Base-by-base conservation (phyloP, 2,113 vertebrate species). In the Stigmatopora nigra region DNA sequence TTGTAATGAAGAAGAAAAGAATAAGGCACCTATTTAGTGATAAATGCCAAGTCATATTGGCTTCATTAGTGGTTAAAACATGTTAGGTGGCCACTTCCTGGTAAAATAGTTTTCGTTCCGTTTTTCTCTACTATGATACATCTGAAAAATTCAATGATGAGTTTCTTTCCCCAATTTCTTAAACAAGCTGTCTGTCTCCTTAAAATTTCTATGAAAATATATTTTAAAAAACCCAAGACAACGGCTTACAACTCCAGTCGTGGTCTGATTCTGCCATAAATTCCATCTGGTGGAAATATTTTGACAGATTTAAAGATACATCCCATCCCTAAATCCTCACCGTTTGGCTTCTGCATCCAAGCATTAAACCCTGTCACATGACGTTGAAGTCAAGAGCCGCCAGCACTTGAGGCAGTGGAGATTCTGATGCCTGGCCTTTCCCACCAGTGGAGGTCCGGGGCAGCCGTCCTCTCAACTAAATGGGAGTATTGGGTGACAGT, bases 221-320 rank as follows among this genome's bases (percentile, higher is more conserved):
- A 31, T 31, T 31, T 31, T 2, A 31, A 31, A 31, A 41, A 41
- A 41, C 38, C 5, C 38, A 10, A 8, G 88, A 88, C 84, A 84
- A 76, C 73, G 82, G 86, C 78, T 79, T 88, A 87, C 87, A 81
- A 74, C 82, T 79, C 78, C 72, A 73, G 74, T 73, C 74, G 71
- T 76, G 69, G 75, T 81, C 81, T 86, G 84, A 84, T 83, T 82
- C 80, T 69, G 79, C 78, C 84, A 85, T 83, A 83, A 83, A 86
- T 85, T 87, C 78, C 82, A 75, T 83, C 82, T 82, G 75, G 83
- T 86, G 79, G 81, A 88, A 88, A 84, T 88, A 88, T 87, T 87
- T 86, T 83, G 88, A 89, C 87, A 89, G 87, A 88, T 88, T 85
- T 87, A 80, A 83, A 88, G 77, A 87, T 86, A 83, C 70, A 82